Evolutionary conservation across 1,140 invertebrate species (phyloP).

Genomic region (Heliconius himera): DNA sequence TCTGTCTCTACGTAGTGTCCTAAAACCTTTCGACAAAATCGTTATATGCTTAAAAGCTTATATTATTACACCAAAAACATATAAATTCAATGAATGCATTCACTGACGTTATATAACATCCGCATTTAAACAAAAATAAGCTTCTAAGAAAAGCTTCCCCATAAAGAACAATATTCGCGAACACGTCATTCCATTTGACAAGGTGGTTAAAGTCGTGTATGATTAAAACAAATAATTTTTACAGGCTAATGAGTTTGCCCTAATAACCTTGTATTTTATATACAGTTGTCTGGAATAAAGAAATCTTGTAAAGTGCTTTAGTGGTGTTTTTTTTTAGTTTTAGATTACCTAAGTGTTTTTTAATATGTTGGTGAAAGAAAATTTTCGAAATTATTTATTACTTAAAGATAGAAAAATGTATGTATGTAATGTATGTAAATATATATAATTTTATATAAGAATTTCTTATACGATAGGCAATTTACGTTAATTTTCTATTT

Average conservation of each 20-base stretch:
- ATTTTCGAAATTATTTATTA: too few relatives aligned
- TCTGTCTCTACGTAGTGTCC: background rate
- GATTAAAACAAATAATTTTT: slow-evolving; percentile 8
- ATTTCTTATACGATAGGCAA: too few relatives aligned
- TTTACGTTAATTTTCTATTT: too few relatives aligned
- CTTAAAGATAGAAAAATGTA: too few relatives aligned
- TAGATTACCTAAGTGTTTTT: background rate
- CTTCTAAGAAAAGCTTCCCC: background rate
- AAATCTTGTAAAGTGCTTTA: background rate
- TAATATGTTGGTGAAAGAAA: too few relatives aligned
- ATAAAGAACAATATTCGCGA: slow-evolving; percentile 18
- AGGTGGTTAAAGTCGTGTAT: slow-evolving; percentile 5
- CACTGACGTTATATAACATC: slow-evolving; percentile 10
- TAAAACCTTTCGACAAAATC: background rate
- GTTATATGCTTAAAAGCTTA: slow-evolving; percentile 5
- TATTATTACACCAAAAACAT: background rate
- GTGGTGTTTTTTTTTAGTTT: background rate
- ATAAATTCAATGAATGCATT: slow-evolving; percentile 1
- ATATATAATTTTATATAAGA: too few relatives aligned
- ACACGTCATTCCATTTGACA: slow-evolving; percentile 13
- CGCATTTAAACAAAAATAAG: slow-evolving; percentile 6
- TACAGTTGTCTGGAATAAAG: background rate
- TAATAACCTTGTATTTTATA: slow-evolving; percentile 14
- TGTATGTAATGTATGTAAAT: too few relatives aligned
- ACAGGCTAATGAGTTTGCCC: slow-evolving; percentile 15